A percentile compares a stretch with the other conserved stretches of the same genome.
Conservation (phyloP, 92 coral and sea anemone species). For the Epizoanthus scotinus region DNA sequence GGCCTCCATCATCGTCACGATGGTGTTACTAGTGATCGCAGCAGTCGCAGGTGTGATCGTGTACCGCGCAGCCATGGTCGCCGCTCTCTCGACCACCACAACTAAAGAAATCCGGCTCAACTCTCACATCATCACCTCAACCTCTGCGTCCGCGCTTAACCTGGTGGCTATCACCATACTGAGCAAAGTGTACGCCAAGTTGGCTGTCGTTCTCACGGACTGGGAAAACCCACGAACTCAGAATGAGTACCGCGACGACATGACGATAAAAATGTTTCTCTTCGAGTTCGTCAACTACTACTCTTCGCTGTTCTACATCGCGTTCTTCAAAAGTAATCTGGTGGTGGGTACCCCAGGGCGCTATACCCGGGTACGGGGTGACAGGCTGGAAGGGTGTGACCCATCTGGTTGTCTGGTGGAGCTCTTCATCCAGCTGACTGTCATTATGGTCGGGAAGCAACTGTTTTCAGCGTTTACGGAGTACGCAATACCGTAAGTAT, state of each 20-base stretch:
- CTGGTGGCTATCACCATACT: slow-evolving; percentile 78
- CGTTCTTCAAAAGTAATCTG: slow-evolving; percentile 77
- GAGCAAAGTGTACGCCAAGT: slow-evolving; percentile 73
- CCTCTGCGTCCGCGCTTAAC: slow-evolving; percentile 86
- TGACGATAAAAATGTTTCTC: slow-evolving; percentile 89
- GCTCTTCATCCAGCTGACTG: slow-evolving; percentile 85
- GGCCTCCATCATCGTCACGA: slow-evolving; percentile 59
- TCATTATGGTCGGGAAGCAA: slow-evolving; percentile 93
- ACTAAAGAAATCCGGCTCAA: slow-evolving; percentile 71
- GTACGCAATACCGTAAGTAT: slow-evolving; percentile 88
- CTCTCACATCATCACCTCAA: slow-evolving; percentile 89
- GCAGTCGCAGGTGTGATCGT: slow-evolving; percentile 89
- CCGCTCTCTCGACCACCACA: slow-evolving; percentile 80
- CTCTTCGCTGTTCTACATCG: slow-evolving; percentile 92
- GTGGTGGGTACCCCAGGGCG: slow-evolving; percentile 82
- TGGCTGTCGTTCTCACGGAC: slow-evolving; percentile 82
- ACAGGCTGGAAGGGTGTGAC: slow-evolving; percentile 91
- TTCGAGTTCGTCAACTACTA: slow-evolving; percentile 94
- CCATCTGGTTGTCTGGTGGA: slow-evolving; percentile 95
- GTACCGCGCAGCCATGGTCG: slow-evolving; percentile 90
- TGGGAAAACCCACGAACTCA: slow-evolving; percentile 97
- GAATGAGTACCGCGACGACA: slow-evolving; percentile 74
- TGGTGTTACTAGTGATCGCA: slow-evolving; percentile 84
- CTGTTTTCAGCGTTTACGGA: slow-evolving; percentile 70
- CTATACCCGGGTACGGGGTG: slow-evolving; percentile 76